Evolutionary conservation across 2,797 vertebrate species (phyloP).

Genomic region (Muscicapa striata): DNA sequence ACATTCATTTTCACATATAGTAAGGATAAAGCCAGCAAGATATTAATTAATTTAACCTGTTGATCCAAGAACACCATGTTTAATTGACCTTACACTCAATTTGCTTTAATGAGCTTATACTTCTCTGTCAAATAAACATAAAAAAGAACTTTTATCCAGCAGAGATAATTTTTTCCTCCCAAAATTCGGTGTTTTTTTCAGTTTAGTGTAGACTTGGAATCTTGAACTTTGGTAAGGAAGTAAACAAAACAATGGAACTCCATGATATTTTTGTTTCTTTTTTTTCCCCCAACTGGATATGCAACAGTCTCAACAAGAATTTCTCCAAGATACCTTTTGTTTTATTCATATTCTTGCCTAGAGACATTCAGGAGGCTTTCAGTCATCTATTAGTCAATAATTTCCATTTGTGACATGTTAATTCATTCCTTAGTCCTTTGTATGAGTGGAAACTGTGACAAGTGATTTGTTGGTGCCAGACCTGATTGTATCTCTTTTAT

Average conservation of each 20-base stretch:
- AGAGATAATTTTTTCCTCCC: no score
- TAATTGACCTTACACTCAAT: background rate
- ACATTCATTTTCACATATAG: slow-evolving; percentile 46
- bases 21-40: slow-evolving; percentile 37
- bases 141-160: background rate
- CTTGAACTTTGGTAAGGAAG: background rate
- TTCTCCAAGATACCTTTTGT: background rate
- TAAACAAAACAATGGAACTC: background rate
- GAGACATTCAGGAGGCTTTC: background rate
- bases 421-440: background rate
- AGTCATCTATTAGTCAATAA: background rate
- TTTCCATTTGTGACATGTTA: slow-evolving; percentile 27
- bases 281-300: background rate
- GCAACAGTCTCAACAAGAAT: background rate
- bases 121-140: background rate
- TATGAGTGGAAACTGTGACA: background rate
- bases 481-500: background rate
- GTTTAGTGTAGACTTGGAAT: background rate
- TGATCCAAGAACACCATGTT: slow-evolving; percentile 47
- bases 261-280: background rate
- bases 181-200: background rate
- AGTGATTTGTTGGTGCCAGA: slow-evolving; percentile 16
- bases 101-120: background rate
- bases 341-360: background rate
- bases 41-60: slow-evolving; percentile 71